These are phyloP conservation scores for Drosophila sturtevanti DNA, from an alignment of 1,140 invertebrate genomes.

Conservation along the genomic window DNA sequence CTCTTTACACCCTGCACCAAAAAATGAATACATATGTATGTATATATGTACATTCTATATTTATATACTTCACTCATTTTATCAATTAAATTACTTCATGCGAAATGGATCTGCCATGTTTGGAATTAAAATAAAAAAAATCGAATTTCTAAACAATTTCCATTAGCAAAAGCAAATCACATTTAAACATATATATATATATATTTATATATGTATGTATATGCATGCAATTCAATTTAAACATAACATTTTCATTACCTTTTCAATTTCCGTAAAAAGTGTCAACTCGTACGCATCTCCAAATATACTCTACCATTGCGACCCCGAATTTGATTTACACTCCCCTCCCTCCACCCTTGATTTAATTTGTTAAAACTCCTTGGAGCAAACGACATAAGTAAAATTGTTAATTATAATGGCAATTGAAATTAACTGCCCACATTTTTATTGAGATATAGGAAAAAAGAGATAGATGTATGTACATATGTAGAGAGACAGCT, in stretches of 20 bases:
- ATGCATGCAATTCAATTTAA: slow-evolving; percentile 8
- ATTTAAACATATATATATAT: too few species aligned
- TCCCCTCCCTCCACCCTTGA: neutral
- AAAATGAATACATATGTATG: neutral
- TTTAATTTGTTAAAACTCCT: too few species aligned
- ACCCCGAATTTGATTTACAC: too few species aligned
- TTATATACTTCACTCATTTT: neutral
- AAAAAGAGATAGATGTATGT: neutral
- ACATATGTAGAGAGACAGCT: neutral
- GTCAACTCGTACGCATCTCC: neutral
- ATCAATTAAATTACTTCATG: slow-evolving; percentile 1
- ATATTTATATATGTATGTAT: too few species aligned
- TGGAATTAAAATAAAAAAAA: neutral
- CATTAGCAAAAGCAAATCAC: slow-evolving; percentile 1
- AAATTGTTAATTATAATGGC: slow-evolving; percentile 72
- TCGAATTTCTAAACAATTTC: slow-evolving; percentile 6
- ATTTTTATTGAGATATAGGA: neutral
- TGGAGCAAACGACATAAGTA: slow-evolving; percentile 34
- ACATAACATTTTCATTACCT: slow-evolving; percentile 13
- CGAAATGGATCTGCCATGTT: neutral
- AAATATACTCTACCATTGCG: neutral
- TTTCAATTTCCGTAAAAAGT: slow-evolving; percentile 14
- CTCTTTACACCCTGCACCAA: neutral
- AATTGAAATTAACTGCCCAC: slow-evolving; percentile 54
- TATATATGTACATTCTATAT: neutral